Evolutionary conservation across 2,113 vertebrate genomes (phyloP).

Genomic region (Periophthalmodon schlosseri): DNA sequence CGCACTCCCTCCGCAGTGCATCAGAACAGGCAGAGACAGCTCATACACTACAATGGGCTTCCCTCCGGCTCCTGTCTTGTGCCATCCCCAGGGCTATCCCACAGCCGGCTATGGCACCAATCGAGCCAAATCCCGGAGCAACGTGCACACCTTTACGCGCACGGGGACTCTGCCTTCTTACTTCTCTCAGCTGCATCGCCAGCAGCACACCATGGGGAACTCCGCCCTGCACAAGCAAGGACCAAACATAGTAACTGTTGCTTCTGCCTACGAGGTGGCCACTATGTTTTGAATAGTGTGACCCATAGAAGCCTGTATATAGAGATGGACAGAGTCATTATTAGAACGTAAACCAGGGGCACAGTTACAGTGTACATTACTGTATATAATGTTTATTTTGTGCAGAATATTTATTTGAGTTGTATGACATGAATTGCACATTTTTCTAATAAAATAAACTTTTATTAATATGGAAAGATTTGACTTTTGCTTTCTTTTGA

Average conservation of each 20-base stretch:
- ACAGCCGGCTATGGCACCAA: slow-evolving; percentile 51
- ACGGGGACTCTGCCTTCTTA: slow-evolving; percentile 66
- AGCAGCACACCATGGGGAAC: background rate
- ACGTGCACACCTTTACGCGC: slow-evolving; percentile 60
- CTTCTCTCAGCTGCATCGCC: slow-evolving; percentile 48
- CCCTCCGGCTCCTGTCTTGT: slow-evolving; percentile 58
- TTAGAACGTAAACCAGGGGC: slow-evolving; percentile 8
- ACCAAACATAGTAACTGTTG: slow-evolving; percentile 51
- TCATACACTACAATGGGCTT: slow-evolving; percentile 69
- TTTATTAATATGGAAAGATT: slow-evolving; percentile 15
- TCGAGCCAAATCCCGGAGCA: slow-evolving; percentile 42
- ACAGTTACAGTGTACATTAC: slow-evolving; percentile 13
- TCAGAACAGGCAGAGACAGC: slow-evolving; percentile 47
- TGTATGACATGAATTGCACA: background rate
- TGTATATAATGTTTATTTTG: slow-evolving; percentile 2
- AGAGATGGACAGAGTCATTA: slow-evolving; percentile 12
- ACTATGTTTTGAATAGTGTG: slow-evolving; percentile 70
- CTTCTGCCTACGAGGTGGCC: slow-evolving; percentile 65
- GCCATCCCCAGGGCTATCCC: slow-evolving; percentile 40
- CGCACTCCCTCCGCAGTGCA: slow-evolving; percentile 52
- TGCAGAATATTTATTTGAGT: background rate
- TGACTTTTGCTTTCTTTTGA: background rate
- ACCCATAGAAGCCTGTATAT: slow-evolving; percentile 24
- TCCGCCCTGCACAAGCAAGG: slow-evolving; percentile 23
- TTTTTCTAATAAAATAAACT: slow-evolving; percentile 42